Conservation (phyloP, 2,113 vertebrate species). For the Sylvicapra grimmia region DNA sequence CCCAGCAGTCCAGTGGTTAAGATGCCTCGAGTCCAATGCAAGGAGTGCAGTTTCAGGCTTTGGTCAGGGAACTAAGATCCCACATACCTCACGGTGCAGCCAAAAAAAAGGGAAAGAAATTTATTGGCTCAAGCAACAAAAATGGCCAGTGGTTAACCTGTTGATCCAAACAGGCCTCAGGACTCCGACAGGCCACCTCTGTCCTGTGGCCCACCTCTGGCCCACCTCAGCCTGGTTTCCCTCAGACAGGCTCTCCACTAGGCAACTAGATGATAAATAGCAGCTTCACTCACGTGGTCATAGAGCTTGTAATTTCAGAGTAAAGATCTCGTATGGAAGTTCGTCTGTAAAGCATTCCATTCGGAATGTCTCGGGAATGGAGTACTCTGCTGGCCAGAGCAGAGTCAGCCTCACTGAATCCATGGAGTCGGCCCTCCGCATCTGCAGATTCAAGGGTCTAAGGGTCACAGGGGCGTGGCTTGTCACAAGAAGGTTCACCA, state of each 20-base stretch:
- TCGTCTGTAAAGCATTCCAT: neutral
- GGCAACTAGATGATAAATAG: neutral
- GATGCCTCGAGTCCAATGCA: neutral
- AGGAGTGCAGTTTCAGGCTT: neutral
- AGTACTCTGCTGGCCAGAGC: neutral
- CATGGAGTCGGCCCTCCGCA: rapidly evolving
- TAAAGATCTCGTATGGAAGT: neutral
- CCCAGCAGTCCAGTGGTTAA: neutral
- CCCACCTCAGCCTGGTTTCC: neutral
- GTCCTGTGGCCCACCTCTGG: no score
- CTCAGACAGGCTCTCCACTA: neutral
- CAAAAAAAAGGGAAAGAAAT: neutral
- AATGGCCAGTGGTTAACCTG: neutral
- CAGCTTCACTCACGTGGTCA: neutral
- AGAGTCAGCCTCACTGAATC: neutral
- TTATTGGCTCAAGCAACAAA: neutral
- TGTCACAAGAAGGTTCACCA: neutral
- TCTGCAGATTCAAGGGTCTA: neutral
- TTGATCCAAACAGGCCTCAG: neutral
- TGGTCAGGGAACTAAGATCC: neutral
- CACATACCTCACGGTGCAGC: neutral
- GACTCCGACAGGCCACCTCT: neutral
- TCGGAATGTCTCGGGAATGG: neutral
- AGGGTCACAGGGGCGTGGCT: neutral
- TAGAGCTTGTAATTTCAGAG: neutral